A percentile compares a stretch with the other conserved stretches of the same genome.
Evolutionary conservation across 2,888 invertebrate genomes (phyloP).

Genomic region (Tachina grossa): DNA sequence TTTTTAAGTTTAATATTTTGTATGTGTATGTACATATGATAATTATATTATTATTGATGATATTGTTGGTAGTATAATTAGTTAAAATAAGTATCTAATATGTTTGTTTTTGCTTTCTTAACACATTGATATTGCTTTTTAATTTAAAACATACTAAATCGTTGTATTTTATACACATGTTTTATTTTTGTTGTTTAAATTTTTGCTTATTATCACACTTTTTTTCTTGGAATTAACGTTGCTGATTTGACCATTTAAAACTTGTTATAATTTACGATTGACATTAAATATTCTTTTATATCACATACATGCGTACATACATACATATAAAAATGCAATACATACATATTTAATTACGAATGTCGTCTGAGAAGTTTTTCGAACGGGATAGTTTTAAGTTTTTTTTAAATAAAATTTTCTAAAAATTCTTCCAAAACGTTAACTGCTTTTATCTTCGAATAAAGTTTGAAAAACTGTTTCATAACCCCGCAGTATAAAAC

Average conservation of each 20-base stretch:
- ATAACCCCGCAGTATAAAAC: too few relatives aligned
- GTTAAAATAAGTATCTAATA: constrained; percentile 11
- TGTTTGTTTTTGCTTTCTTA: constrained; percentile 28
- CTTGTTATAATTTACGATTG: constrained; percentile 27
- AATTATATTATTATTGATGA: constrained; percentile 38
- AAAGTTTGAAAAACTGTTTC: too few relatives aligned
- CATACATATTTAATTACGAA: not conserved
- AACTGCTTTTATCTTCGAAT: too few relatives aligned
- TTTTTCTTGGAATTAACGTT: constrained; percentile 34
- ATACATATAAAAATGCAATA: too few relatives aligned
- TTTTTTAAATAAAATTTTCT: too few relatives aligned
- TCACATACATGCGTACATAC: not conserved
- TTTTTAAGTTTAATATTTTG: constrained; percentile 5
- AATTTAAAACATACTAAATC: constrained; percentile 22
- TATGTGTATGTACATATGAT: not conserved
- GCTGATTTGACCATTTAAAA: constrained; percentile 33
- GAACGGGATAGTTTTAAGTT: not conserved
- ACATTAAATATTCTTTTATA: not conserved
- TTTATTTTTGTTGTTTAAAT: constrained; percentile 23
- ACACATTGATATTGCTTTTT: constrained; percentile 31
- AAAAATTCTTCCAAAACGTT: too few relatives aligned
- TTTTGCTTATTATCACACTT: not conserved
- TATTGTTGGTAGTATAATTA: constrained; percentile 7
- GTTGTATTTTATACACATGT: constrained; percentile 7
- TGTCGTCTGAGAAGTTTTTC: constrained; percentile 23